A percentile compares a stretch with the other conserved stretches of the same genome.
These are phyloP conservation scores for Phasia obesa DNA, from an alignment of 2,888 invertebrate genomes.

Conservation along the genomic window DNA sequence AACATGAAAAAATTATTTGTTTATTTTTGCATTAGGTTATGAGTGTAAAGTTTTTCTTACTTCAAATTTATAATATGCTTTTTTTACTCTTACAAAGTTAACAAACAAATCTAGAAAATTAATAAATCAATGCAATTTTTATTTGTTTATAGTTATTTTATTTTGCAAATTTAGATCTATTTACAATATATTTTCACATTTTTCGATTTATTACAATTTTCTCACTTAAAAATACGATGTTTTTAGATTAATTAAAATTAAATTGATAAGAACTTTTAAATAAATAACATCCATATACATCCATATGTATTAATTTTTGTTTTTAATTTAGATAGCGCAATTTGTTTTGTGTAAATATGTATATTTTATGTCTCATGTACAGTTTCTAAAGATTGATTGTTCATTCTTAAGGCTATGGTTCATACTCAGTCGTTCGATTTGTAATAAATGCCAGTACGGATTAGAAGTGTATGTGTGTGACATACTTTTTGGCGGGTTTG, in stretches of 20 bases:
- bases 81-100: conserved; percentile 9
- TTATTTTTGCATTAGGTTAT: conserved; percentile 8
- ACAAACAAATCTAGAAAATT: conserved; percentile 25
- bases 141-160: conserved; percentile 31
- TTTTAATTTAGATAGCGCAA: too few relatives aligned
- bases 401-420: too few relatives aligned
- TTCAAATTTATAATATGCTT: conserved; percentile 13
- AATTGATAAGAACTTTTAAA: conserved; percentile 49
- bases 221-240: conserved; percentile 18
- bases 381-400: too few relatives aligned
- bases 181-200: neutral
- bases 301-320: too few relatives aligned
- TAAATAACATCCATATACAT: too few relatives aligned
- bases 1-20: too few relatives aligned
- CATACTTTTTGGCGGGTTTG: too few relatives aligned
- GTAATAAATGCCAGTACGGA: too few relatives aligned
- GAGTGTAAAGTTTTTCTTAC: conserved; percentile 43
- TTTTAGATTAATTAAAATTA: conserved; percentile 18
- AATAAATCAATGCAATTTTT: conserved; percentile 64
- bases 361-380: too few relatives aligned
- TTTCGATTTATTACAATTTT: conserved; percentile 6
- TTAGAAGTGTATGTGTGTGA: too few relatives aligned
- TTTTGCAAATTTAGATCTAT: conserved; percentile 5
- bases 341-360: too few relatives aligned
- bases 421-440: too few relatives aligned